Percentiles rank a stretch among this genome's conserved stretches.
These are phyloP conservation scores for Phytoseiulus persimilis DNA, from an alignment of 2,888 invertebrate genomes.

Conservation along the genomic window DNA sequence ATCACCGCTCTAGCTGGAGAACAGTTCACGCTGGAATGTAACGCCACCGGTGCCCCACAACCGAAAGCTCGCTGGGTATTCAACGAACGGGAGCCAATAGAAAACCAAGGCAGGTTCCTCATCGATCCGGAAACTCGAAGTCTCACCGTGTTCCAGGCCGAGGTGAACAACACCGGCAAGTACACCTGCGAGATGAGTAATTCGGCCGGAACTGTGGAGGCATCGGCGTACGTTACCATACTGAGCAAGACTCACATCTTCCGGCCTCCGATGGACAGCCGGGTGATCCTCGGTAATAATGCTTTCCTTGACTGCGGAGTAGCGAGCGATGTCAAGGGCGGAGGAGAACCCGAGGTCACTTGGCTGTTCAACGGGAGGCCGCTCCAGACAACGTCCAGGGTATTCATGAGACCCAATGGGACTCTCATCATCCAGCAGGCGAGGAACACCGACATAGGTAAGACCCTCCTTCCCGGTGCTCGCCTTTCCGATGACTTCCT, in stretches of 20 bases:
- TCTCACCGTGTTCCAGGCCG: slow-evolving; percentile 74
- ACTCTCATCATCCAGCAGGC: slow-evolving; percentile 78
- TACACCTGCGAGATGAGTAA: slow-evolving; percentile 82
- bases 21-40: slow-evolving; percentile 75
- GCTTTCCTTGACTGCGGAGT: slow-evolving; percentile 90
- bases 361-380: slow-evolving; percentile 66
- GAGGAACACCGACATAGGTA: slow-evolving; percentile 55
- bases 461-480: background rate
- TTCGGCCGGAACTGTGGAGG: slow-evolving; percentile 75
- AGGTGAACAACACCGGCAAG: slow-evolving; percentile 72
- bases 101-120: slow-evolving; percentile 40
- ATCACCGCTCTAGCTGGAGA: slow-evolving; percentile 82
- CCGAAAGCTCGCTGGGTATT: slow-evolving; percentile 86
- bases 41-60: slow-evolving; percentile 78
- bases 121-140: slow-evolving; percentile 66
- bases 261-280: slow-evolving; percentile 47
- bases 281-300: slow-evolving; percentile 81
- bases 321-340: slow-evolving; percentile 77
- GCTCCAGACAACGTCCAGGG: slow-evolving; percentile 44
- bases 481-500: too few relatives aligned
- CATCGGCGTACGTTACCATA: slow-evolving; percentile 71
- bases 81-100: slow-evolving; percentile 61
- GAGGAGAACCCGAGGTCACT: slow-evolving; percentile 63
- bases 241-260: slow-evolving; percentile 58
- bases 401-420: slow-evolving; percentile 61